Conservation (phyloP, 2,113 vertebrate genomes). For the Cisticola juncidis region DNA sequence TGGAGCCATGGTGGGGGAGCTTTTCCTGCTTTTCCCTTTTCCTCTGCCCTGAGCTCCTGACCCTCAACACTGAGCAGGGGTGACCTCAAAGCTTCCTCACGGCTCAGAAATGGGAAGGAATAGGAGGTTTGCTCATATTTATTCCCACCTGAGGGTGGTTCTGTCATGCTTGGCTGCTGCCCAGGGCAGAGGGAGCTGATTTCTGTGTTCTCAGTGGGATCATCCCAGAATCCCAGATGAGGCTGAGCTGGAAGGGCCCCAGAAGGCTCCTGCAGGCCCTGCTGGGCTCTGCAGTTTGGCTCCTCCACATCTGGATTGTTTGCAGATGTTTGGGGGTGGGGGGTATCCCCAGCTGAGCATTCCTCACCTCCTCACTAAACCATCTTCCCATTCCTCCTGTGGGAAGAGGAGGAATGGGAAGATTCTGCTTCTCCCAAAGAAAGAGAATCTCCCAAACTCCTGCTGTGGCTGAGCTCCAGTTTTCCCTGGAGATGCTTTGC, state of each 20-base stretch:
- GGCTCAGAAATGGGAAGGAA: background rate
- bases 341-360: background rate
- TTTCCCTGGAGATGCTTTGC: background rate
- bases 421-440: background rate
- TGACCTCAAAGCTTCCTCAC: background rate
- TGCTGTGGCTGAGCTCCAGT: background rate
- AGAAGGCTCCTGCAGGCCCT: background rate
- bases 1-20: background rate
- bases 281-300: background rate
- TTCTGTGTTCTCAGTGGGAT: background rate
- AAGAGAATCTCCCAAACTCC: too few relatives aligned
- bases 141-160: background rate
- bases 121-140: background rate
- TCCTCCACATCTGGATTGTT: background rate
- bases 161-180: background rate
- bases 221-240: background rate
- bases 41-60: background rate
- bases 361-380: background rate
- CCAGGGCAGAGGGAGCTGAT: background rate
- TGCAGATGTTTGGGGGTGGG: background rate
- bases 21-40: background rate
- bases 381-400: background rate
- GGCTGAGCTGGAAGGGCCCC: background rate
- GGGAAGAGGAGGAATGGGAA: too few relatives aligned
- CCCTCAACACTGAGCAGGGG: background rate